Conservation (phyloP, 1,140 invertebrate genomes). For the Uloborus diversus region DNA sequence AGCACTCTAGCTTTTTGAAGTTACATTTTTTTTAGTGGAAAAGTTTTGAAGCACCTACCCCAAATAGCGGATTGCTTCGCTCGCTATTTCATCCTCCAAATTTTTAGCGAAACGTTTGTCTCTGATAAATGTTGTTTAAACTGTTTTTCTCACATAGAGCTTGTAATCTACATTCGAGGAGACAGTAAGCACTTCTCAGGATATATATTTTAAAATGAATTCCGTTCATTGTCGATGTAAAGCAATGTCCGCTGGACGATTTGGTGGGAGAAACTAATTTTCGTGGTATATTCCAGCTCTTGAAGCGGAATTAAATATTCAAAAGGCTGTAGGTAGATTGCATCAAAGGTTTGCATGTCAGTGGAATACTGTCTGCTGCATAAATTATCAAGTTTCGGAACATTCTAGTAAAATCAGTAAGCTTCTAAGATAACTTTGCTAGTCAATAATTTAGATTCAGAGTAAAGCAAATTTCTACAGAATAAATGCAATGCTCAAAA, state of each 20-base stretch:
- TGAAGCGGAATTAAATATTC: constrained; percentile 8
- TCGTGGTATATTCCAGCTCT: constrained; percentile 1
- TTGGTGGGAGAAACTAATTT: not conserved
- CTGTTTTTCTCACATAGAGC: too few relatives aligned
- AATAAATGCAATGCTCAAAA: too few relatives aligned
- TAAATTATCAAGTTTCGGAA: not conserved
- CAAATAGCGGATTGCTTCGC: too few relatives aligned
- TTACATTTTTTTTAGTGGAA: too few relatives aligned
- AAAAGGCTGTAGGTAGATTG: not conserved
- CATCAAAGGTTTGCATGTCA: not conserved
- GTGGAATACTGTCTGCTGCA: not conserved
- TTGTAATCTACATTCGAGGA: too few relatives aligned
- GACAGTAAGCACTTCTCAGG: too few relatives aligned
- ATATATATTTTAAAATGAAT: not conserved
- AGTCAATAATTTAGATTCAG: not conserved
- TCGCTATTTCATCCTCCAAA: too few relatives aligned
- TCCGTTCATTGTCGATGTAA: not conserved
- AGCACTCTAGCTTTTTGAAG: too few relatives aligned
- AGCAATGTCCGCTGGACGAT: not conserved
- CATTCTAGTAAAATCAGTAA: not conserved
- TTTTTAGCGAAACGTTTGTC: too few relatives aligned
- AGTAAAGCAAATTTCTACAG: too few relatives aligned
- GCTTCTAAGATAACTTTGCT: not conserved
- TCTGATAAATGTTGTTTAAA: too few relatives aligned
- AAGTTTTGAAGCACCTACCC: too few relatives aligned